phyloP scores from a whole-genome alignment of 2,113 vertebrate genomes.

The Phalacrocorax brasilianus region DNA sequence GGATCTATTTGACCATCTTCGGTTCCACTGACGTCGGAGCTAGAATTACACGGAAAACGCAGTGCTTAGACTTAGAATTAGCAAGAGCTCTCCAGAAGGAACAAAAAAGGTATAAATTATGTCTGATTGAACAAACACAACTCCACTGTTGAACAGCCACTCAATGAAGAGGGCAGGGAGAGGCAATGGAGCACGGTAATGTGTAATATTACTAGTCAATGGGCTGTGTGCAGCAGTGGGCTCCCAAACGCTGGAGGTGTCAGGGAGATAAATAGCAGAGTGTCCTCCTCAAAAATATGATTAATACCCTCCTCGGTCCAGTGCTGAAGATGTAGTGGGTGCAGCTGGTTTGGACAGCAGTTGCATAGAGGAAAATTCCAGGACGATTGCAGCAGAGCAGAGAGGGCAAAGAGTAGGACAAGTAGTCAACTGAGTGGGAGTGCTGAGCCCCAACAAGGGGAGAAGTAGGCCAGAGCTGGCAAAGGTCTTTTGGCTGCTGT shows the following conservation, averaged over 20 bases:
- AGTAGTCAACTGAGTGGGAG: slow-evolving; percentile 77
- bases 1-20: slow-evolving; percentile 18
- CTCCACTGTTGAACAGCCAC: slow-evolving; percentile 94
- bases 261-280: slow-evolving; percentile 99
- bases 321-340: slow-evolving; percentile 99
- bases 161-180: slow-evolving; percentile 99
- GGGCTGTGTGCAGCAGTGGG: slow-evolving; percentile 97
- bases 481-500: slow-evolving; percentile 47
- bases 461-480: slow-evolving; percentile 44
- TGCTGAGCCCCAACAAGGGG: slow-evolving; percentile 32
- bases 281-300: slow-evolving; percentile 99
- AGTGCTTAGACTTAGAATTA: slow-evolving; percentile 67
- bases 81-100: slow-evolving; percentile 67
- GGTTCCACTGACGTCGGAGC: neutral
- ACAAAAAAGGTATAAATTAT: slow-evolving; percentile 90
- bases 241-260: slow-evolving; percentile 95
- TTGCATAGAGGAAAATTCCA: slow-evolving; percentile 88
- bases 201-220: slow-evolving; percentile 99
- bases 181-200: slow-evolving; percentile 99
- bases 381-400: slow-evolving; percentile 88
- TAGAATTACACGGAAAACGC: slow-evolving; percentile 22
- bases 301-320: slow-evolving; percentile 99
- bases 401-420: slow-evolving; percentile 99
- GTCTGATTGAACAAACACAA: slow-evolving; percentile 91
- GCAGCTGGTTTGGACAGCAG: slow-evolving; percentile 98